A percentile compares a stretch with the other conserved stretches of the same genome.
Conservation (phyloP, 2,797 vertebrate species). For the Gouania willdenowi region DNA sequence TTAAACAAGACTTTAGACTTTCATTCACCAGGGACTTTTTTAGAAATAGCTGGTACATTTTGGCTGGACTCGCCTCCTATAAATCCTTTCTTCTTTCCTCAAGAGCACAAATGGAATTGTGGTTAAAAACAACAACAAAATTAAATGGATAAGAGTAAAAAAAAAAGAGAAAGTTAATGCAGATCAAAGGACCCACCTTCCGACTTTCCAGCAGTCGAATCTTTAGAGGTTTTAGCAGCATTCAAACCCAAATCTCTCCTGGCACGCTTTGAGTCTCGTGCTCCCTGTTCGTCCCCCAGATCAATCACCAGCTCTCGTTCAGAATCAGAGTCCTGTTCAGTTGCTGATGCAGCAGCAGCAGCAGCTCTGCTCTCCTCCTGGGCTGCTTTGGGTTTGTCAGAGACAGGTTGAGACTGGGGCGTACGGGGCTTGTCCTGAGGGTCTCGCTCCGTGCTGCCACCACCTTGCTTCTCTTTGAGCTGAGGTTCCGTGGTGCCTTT, state of each 20-base stretch:
- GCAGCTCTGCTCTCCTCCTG: conserved; percentile 85
- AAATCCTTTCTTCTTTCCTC: too few species aligned
- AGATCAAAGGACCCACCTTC: conserved; percentile 75
- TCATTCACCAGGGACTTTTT: too few species aligned
- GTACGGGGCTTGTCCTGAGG: conserved; percentile 82
- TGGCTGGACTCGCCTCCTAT: too few species aligned
- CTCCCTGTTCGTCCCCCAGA: conserved; percentile 89
- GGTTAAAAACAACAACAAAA: too few species aligned
- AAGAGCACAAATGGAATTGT: too few species aligned
- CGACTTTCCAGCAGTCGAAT: conserved; percentile 72
- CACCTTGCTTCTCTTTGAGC: conserved; percentile 77
- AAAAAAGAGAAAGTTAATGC: not conserved
- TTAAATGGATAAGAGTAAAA: not conserved
- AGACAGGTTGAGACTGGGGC: conserved; percentile 66
- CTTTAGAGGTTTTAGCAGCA: conserved; percentile 71
- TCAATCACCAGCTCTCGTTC: conserved; percentile 97
- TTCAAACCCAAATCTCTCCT: conserved; percentile 78
- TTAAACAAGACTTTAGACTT: too few species aligned
- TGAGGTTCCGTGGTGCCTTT: conserved; percentile 75
- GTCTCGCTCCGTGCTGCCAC: conserved; percentile 78
- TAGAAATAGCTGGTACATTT: too few species aligned
- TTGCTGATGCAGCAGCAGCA: conserved; percentile 50
- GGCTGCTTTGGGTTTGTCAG: conserved; percentile 83
- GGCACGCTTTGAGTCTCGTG: conserved; percentile 84
- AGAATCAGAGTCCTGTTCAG: conserved; percentile 92